These are phyloP conservation scores for Teleopsis dalmanni DNA, from an alignment of 1,140 invertebrate genomes.

Conservation along the genomic window DNA sequence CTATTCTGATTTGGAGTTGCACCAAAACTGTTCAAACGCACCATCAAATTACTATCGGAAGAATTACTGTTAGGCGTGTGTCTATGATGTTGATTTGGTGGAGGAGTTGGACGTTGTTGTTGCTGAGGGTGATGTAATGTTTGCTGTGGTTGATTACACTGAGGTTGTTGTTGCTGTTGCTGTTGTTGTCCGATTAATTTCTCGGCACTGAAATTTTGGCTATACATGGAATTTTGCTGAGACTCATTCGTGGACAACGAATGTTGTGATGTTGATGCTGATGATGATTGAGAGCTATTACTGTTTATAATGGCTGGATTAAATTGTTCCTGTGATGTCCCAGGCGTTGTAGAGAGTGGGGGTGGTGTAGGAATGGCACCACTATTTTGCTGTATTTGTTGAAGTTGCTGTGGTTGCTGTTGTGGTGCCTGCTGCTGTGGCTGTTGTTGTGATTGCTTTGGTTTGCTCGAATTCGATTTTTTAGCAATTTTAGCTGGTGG, in stretches of 20 bases:
- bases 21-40: constrained; percentile 34
- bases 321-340: constrained; percentile 34
- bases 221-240: constrained; percentile 40
- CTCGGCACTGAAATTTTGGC: constrained; percentile 39
- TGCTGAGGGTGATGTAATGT: constrained; percentile 11
- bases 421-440: constrained; percentile 9
- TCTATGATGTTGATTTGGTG: constrained; percentile 18
- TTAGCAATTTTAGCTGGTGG: constrained; percentile 37
- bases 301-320: constrained; percentile 39
- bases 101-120: constrained; percentile 7
- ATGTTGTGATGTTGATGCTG: constrained; percentile 32
- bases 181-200: constrained; percentile 23
- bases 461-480: constrained; percentile 32
- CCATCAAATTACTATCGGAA: constrained; percentile 12
- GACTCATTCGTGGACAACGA: constrained; percentile 40
- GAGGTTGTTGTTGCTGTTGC: constrained; percentile 22
- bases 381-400: constrained; percentile 16
- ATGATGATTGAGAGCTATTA: constrained; percentile 39
- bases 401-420: constrained; percentile 5
- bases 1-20: not conserved
- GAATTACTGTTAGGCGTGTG: constrained; percentile 15
- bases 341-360: constrained; percentile 34
- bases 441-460: constrained; percentile 23
- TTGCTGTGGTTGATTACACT: constrained; percentile 29
- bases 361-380: constrained; percentile 34